Evolutionary conservation across 2,888 invertebrate species (phyloP), one percentile per base, ranked within the genome.

Genomic region (Agelastica alni): DNA sequence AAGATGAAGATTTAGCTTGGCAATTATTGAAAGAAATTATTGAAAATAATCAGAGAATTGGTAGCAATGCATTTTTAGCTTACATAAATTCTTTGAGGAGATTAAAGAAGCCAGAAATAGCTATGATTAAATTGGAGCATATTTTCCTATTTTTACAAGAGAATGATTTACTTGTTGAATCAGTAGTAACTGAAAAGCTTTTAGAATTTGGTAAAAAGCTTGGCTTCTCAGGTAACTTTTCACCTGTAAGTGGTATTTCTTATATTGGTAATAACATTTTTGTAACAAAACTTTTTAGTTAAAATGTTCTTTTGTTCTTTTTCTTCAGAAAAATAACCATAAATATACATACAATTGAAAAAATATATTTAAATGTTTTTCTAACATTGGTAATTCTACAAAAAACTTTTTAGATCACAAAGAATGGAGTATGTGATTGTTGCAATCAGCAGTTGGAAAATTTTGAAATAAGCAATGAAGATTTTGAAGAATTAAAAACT

Each of bases 401-500:
- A n/a, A n/a, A n/a, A n/a, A n/a, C n/a, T n/a, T n/a, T n/a, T n/a
- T n/a, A n/a, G n/a, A n/a, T n/a, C n/a, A n/a, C n/a, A n/a, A n/a
- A n/a, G n/a, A 84, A 84, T 61, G 89, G 88, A 2, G 70, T 77
- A 37, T 92, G 92, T 70, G 62, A 59, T 0, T 70, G 69, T 17
- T 92, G 92, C 69, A 73, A 76, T 0, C 67, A 77, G 14, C 68
- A 69, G 18, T 74, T 93, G 58, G 68, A 80, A 7, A 70, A 77
- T 46, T 75, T 84, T 34, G 70, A 77, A 26, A 67, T 92, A 28
- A 78, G 80, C 1, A 66, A 80, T 12, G 76, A 81, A 14, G 88
- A 92, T 68, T 93, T 89, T 71, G 58, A 77, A 0, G 63, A 70
- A 18, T 74, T 95, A 22, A 83, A 84, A 53, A 63, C 78, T n/a